phyloP scores from a whole-genome alignment of 2,113 vertebrate genomes.

The Ceyx margarethae region DNA sequence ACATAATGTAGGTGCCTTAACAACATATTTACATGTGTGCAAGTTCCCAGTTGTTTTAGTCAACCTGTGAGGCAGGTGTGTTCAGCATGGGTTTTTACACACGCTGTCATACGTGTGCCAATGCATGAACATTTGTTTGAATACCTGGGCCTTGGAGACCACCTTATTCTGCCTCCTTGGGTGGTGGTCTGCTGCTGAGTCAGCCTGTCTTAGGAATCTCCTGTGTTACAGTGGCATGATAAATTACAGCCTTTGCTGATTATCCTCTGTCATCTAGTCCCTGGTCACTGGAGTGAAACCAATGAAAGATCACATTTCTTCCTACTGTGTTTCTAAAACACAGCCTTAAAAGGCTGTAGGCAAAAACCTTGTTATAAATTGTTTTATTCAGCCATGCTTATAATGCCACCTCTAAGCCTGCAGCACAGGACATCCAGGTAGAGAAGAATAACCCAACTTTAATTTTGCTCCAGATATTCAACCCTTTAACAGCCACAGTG shows the following conservation, averaged over 20 bases:
- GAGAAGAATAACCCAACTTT: not conserved
- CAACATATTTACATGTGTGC: not conserved
- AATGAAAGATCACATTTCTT: conserved; percentile 41
- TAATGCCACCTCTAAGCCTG: not conserved
- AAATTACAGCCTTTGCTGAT: conserved; percentile 24
- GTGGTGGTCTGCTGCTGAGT: not conserved
- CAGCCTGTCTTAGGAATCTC: not conserved
- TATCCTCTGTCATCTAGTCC: conserved; percentile 24
- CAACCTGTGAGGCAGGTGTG: not conserved
- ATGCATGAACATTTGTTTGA: not conserved
- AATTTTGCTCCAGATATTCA: not conserved
- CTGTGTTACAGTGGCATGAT: not conserved
- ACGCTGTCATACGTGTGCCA: fast-evolving
- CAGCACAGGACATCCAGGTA: conserved; percentile 3
- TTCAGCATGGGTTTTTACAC: not conserved
- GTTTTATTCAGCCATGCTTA: conserved; percentile 5
- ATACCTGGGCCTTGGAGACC: not conserved
- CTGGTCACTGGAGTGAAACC: not conserved
- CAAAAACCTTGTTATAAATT: conserved; percentile 42
- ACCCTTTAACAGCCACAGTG: not conserved
- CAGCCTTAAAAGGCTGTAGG: not conserved
- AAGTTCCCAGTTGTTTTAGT: not conserved
- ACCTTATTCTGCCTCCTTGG: not conserved
- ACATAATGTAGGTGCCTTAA: not conserved
- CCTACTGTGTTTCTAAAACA: conserved; percentile 10